A percentile compares a stretch with the other conserved stretches of the same genome.
Evolutionary conservation across 2,888 invertebrate species (phyloP).

Genomic region (Drosophila suboccidentalis): DNA sequence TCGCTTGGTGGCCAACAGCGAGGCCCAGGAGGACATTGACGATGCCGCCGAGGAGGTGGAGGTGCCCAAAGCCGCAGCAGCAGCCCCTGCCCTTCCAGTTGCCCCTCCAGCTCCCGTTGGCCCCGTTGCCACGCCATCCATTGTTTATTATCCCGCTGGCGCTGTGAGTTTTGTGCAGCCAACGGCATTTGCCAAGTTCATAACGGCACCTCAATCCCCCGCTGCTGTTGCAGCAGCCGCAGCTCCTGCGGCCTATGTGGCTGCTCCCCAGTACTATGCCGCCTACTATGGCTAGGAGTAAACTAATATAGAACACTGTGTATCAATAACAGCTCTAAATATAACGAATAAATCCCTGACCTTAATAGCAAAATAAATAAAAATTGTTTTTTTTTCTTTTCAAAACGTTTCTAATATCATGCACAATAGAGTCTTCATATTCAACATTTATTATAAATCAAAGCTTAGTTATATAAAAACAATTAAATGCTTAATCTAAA

Average conservation of each 20-base stretch:
- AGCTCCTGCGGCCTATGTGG: constrained; percentile 47
- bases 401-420: background rate
- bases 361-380: background rate
- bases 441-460: no score
- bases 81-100: constrained; percentile 16
- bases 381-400: background rate
- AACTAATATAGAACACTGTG: background rate
- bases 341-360: constrained; percentile 25
- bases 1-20: constrained; percentile 67
- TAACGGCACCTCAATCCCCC: constrained; percentile 41
- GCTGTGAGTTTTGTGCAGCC: constrained; percentile 79
- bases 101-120: constrained; percentile 14
- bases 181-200: constrained; percentile 53
- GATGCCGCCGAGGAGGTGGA: constrained; percentile 71
- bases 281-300: constrained; percentile 60
- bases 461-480: no score
- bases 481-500: no score
- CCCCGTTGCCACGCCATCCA: constrained; percentile 45
- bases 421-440: background rate
- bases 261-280: constrained; percentile 62
- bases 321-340: constrained; percentile 7
- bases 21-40: constrained; percentile 73
- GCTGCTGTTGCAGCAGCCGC: background rate
- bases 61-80: constrained; percentile 37
- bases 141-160: constrained; percentile 76